phyloP scores from a whole-genome alignment of 2,797 vertebrate genomes.

The Epinephelus awoara region DNA sequence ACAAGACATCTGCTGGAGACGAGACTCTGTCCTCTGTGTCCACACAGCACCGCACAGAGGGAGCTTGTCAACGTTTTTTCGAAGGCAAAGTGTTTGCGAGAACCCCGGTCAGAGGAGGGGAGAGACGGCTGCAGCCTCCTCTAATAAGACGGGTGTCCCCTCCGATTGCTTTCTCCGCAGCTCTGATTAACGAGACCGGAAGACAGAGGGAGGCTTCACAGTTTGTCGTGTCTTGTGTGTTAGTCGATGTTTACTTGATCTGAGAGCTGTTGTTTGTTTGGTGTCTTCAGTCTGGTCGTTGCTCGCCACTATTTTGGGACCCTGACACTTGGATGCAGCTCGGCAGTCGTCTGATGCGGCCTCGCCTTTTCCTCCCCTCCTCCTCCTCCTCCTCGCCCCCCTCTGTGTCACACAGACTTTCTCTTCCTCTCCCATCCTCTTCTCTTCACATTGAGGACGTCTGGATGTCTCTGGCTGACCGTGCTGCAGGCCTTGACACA shows the following conservation, averaged over 20 bases:
- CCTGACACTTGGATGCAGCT: constrained; percentile 77
- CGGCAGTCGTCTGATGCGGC: constrained; percentile 73
- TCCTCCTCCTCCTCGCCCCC: constrained; percentile 8
- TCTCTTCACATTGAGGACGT: constrained; percentile 65
- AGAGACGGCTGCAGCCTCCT: constrained; percentile 60
- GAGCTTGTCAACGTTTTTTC: constrained; percentile 78
- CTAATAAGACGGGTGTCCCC: constrained; percentile 82
- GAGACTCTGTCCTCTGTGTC: constrained; percentile 78
- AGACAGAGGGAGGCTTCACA: constrained; percentile 79
- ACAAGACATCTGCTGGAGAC: constrained; percentile 87
- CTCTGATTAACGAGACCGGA: constrained; percentile 77
- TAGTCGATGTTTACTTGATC: constrained; percentile 80
- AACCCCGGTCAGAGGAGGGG: constrained; percentile 50
- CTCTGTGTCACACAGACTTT: constrained; percentile 62
- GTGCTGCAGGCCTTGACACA: constrained; percentile 70
- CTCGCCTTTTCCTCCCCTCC: constrained; percentile 50
- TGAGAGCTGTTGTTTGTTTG: constrained; percentile 86
- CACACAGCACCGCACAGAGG: constrained; percentile 80
- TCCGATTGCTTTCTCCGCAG: constrained; percentile 71
- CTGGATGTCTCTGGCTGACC: constrained; percentile 58
- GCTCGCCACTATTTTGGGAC: constrained; percentile 78
- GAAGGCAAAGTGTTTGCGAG: constrained; percentile 69
- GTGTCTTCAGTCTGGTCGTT: constrained; percentile 81
- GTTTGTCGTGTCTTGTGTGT: constrained; percentile 63
- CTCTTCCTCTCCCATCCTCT: constrained; percentile 49